Conservation (phyloP, 2,888 invertebrate species). For the Psococerastis gibbosa region DNA sequence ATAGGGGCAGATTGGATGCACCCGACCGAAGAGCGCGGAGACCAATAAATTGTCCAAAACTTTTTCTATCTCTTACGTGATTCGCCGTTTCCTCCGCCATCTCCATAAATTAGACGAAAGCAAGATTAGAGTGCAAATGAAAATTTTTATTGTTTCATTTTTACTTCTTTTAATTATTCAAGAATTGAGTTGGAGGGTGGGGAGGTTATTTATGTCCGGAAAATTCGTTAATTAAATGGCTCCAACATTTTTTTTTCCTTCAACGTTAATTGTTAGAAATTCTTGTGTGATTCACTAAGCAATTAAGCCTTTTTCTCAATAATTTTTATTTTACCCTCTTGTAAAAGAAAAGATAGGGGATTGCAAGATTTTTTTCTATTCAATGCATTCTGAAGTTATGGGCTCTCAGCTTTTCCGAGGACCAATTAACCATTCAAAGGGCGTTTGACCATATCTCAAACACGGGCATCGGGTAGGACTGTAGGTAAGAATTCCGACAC, state of each 20-base stretch:
- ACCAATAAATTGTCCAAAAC: background rate
- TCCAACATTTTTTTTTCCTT: background rate
- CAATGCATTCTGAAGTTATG: too few relatives aligned
- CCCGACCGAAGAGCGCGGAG: background rate
- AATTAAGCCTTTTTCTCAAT: too few relatives aligned
- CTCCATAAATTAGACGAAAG: slow-evolving; percentile 8
- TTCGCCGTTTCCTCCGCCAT: background rate
- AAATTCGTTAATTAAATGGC: background rate
- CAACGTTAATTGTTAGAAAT: background rate
- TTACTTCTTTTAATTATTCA: slow-evolving; percentile 2
- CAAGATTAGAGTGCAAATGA: slow-evolving; percentile 1
- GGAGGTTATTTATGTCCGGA: background rate
- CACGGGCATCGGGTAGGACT: too few relatives aligned
- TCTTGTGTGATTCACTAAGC: background rate
- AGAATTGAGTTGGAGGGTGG: background rate
- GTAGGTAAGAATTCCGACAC: too few relatives aligned
- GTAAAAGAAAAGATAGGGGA: too few relatives aligned
- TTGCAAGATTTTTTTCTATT: too few relatives aligned
- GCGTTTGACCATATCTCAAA: too few relatives aligned
- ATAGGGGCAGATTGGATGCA: background rate
- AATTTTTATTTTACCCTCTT: too few relatives aligned
- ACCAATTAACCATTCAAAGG: too few relatives aligned
- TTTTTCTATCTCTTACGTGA: slow-evolving; percentile 11
- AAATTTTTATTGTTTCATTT: slow-evolving; percentile 6
- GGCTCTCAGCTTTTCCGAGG: too few relatives aligned